Evolutionary conservation across 2,113 vertebrate species (phyloP), one percentile per base, ranked within the genome.

Genomic region (Scomber colias): DNA sequence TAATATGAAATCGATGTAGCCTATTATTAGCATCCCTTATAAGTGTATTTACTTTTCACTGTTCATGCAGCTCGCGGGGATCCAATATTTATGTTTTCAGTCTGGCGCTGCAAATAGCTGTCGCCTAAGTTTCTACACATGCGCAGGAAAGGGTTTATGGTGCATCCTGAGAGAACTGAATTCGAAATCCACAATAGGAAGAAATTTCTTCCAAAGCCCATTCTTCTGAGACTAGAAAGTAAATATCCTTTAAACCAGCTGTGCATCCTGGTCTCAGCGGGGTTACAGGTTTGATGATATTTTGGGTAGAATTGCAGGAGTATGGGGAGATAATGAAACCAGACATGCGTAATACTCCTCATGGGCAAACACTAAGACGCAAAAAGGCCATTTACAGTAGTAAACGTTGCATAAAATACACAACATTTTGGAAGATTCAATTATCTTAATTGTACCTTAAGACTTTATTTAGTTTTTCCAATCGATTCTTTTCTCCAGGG

Each of bases 401-500:
- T 15, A 11, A 61, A 45, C 19, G 0, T 21, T 35, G 7, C 48
- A 45, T 3, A 63, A 62, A 40, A 40, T 40, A 2, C 35, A 40
- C 2, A 27, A 5, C 5, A 35, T 3, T 30, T 65, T 69, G 2
- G 11, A 60, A 49, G 45, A 66, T 44, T 19, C 44, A 9, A 35
- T 30, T 3, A 19, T 64, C 9, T 31, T 9, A 66, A 49, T 72
- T 4, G 17, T 35, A 61, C 5, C 40, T 59, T 61, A 9, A 45
- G 30, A 61, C 46, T 56, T 48, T 76, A 72, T 97, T 95, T 93
- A 95, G 94, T 95, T 94, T 95, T 95, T 95, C 92, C 95, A 96
- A 97, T 96, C 96, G 97, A 96, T 96, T 92, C 87, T 88, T 94
- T 93, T 96, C 96, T 96, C 94, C 92, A 89, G 95, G 94, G 95